Percentiles rank a stretch among this genome's conserved stretches.
phyloP scores from a whole-genome alignment of 2,113 vertebrate species.

The Ailurus styani region DNA sequence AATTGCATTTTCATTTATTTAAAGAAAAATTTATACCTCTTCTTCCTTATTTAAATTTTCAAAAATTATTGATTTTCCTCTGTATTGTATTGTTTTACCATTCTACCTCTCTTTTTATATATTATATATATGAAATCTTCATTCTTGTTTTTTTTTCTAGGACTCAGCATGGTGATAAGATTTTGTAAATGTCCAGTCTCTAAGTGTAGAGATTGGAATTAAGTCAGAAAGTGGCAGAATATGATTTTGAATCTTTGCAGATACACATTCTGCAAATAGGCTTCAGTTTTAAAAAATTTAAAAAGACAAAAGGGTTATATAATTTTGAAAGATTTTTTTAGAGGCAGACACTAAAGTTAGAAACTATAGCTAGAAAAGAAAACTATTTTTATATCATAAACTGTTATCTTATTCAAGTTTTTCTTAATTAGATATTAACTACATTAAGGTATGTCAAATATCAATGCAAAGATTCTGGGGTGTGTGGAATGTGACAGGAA shows the following conservation, averaged over 20 bases:
- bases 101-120: background rate
- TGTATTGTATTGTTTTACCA: background rate
- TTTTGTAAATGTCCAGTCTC: background rate
- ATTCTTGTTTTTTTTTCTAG: background rate
- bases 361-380: background rate
- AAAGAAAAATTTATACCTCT: background rate
- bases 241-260: background rate
- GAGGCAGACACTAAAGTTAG: background rate
- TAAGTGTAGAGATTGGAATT: background rate
- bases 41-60: background rate
- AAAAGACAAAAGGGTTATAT: background rate
- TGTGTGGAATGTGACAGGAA: background rate
- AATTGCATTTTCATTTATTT: background rate
- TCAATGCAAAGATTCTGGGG: background rate
- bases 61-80: background rate
- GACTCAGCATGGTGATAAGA: background rate
- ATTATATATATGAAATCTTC: background rate
- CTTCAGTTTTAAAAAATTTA: background rate
- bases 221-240: background rate
- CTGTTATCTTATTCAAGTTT: background rate
- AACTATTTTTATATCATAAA: background rate
- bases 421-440: background rate
- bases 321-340: background rate
- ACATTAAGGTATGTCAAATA: background rate
- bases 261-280: background rate